Percentiles rank a stretch among this genome's conserved stretches.
phyloP scores from a whole-genome alignment of 1,140 invertebrate genomes.

The Gerris buenoi region DNA sequence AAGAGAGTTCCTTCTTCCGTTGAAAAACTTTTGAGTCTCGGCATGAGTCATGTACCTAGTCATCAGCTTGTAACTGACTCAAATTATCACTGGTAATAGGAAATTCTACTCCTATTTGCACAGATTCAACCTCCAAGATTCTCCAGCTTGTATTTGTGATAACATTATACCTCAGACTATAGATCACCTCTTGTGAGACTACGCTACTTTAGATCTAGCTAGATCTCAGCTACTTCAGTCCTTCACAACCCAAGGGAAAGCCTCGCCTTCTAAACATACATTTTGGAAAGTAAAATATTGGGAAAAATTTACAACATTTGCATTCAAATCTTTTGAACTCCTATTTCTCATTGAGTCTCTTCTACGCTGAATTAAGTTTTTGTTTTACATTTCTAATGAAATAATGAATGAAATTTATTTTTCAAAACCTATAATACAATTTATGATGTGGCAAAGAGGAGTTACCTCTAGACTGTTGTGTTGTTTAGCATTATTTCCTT shows the following conservation, averaged over 20 bases:
- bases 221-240: background rate
- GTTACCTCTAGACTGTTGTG: too few species aligned
- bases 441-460: too few species aligned
- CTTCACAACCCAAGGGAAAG: background rate
- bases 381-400: too few species aligned
- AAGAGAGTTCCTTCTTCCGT: background rate
- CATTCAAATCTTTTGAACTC: too few species aligned
- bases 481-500: too few species aligned
- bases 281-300: too few species aligned
- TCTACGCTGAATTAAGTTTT: too few species aligned
- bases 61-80: background rate
- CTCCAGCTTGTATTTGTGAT: background rate
- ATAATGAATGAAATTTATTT: too few species aligned
- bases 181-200: background rate
- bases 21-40: background rate
- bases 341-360: too few species aligned
- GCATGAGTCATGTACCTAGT: background rate
- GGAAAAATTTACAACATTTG: too few species aligned
- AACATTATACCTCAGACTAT: background rate
- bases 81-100: background rate
- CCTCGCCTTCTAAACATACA: too few species aligned
- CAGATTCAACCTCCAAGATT: background rate
- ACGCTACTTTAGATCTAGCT: background rate
- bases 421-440: too few species aligned
- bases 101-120: background rate